These are phyloP conservation scores for Trididemnum miniatum DNA, from an alignment of 23 tunicate genomes.

Conservation along the genomic window DNA sequence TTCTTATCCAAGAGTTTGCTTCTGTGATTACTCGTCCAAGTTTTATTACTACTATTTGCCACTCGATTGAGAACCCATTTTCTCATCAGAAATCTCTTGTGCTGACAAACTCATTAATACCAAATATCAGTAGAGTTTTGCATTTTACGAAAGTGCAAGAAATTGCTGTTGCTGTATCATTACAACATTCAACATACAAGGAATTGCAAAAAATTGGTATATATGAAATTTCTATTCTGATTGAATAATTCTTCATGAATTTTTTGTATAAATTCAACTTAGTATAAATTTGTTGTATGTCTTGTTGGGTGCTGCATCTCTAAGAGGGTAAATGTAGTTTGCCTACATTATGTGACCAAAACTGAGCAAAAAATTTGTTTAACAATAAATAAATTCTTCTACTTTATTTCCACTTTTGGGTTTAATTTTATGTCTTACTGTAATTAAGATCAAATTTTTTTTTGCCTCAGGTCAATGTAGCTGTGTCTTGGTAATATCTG, in stretches of 20 bases:
- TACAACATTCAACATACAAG: slow-evolving; percentile 53
- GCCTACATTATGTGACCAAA: too few species aligned
- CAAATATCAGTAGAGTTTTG: slow-evolving; percentile 63
- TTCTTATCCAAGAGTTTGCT: slow-evolving; percentile 68
- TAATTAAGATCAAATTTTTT: too few species aligned
- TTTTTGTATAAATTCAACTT: too few species aligned
- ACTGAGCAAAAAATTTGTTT: too few species aligned
- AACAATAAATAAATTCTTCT: background rate
- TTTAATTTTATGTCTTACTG: too few species aligned
- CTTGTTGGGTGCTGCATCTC: too few species aligned
- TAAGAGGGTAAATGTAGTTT: too few species aligned
- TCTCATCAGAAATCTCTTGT: slow-evolving; percentile 78
- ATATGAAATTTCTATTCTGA: too few species aligned
- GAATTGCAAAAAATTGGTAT: slow-evolving; percentile 64
- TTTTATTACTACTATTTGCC: slow-evolving; percentile 62
- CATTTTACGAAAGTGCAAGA: slow-evolving; percentile 68
- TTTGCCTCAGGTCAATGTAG: too few species aligned
- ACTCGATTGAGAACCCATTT: slow-evolving; percentile 76
- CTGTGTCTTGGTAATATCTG: too few species aligned
- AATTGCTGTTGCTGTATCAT: slow-evolving; percentile 57
- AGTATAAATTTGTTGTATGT: too few species aligned
- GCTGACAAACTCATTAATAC: slow-evolving; percentile 52
- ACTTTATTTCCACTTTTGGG: background rate
- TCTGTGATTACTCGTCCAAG: slow-evolving; percentile 59
- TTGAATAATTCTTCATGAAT: too few species aligned